These are phyloP conservation scores for Odontomachus brunneus DNA, from an alignment of 1,140 invertebrate species.

Conservation along the genomic window DNA sequence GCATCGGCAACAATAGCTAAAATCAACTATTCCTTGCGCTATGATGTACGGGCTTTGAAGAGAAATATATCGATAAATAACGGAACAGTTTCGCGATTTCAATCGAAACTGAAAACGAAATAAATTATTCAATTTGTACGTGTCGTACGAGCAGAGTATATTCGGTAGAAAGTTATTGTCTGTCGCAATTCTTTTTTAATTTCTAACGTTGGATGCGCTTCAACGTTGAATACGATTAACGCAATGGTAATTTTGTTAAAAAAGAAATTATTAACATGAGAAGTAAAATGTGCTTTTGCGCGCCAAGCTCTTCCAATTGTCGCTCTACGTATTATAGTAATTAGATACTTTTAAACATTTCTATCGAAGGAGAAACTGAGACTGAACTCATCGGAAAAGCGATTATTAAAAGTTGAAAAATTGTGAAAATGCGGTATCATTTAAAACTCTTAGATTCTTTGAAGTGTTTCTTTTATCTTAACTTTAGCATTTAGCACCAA, in stretches of 20 bases:
- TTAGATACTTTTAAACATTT: neutral
- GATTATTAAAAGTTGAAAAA: too few relatives aligned
- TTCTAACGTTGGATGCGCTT: neutral
- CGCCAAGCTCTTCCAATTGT: neutral
- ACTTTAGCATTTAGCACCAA: too few relatives aligned
- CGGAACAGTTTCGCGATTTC: neutral
- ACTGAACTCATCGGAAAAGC: too few relatives aligned
- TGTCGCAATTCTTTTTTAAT: neutral
- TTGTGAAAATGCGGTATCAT: too few relatives aligned
- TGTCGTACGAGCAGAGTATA: neutral
- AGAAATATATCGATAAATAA: neutral
- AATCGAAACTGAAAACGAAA: neutral
- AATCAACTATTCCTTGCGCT: slow-evolving; percentile 4
- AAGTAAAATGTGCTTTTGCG: too few relatives aligned
- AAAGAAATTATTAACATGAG: neutral
- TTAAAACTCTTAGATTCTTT: too few relatives aligned
- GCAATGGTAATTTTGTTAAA: neutral
- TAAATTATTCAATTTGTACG: neutral
- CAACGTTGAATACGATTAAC: neutral
- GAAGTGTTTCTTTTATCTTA: too few relatives aligned
- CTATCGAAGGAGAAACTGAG: too few relatives aligned
- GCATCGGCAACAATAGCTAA: neutral
- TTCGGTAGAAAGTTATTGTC: neutral
- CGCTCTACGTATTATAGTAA: neutral
- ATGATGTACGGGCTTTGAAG: neutral